Evolutionary conservation across 2,797 vertebrate genomes (phyloP), one percentile per base, ranked within the genome.

Genomic region (Hydrocynus forskahlii): DNA sequence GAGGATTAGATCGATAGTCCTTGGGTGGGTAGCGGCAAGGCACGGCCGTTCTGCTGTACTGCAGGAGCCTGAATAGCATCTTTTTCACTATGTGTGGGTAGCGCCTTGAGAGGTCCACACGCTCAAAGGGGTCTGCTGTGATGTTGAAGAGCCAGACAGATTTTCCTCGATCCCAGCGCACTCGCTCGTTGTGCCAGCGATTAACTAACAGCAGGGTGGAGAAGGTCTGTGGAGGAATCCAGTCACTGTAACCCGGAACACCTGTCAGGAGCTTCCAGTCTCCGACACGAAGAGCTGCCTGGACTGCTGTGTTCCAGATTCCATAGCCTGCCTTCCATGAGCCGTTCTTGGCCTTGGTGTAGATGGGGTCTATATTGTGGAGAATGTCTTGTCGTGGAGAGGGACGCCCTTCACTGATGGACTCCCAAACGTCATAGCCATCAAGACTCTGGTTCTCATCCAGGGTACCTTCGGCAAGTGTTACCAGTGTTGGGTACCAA

Each of bases 81-180:
- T 96, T 95, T 84, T 97, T 97, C 57, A 99, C 97, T 0, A 99
- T 87, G 0, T 96, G 95, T 0, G 98, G 98, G 76, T 96, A 95
- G 71, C 89, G 93, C 35, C 86, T 80, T 0, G 97, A 98, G 59
- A 99, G 91, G 88, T 99, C 98, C 88, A 96, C 93, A 0, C 98
- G 93, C 86, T 99, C 98, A 0, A 97, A 99, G 0, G 98, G 98
- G 86, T 99, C 98, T 0, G 97, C 96, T 0, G 96, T 96, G 88
- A 99, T 98, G 92, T 99, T 99, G 90, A 99, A 99, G 50, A 99
- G 95, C 98, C 98, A 99, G 19, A 99, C 70, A 0, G 97, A 96
- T 83, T 99, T 97, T 7, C 97, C 97, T 0, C 94, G 92, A 0
- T 96, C 94, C 93, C 96, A 94, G 6, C 92, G 95, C 12, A 98